Evolutionary conservation across 2,888 invertebrate species (phyloP), one percentile per base, ranked within the genome.

Genomic region (Hipparchia semele): DNA sequence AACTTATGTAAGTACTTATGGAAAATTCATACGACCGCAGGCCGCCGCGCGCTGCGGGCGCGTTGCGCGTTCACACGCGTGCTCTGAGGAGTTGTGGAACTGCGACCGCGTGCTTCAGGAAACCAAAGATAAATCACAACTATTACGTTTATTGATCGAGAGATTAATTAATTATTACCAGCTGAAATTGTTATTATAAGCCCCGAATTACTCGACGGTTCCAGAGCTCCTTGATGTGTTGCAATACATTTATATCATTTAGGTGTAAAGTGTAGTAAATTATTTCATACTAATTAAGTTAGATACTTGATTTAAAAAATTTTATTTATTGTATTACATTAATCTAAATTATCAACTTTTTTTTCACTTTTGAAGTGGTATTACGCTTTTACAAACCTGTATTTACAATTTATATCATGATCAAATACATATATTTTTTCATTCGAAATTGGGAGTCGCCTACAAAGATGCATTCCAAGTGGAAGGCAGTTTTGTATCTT

Each of bases 181-280:
- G 80, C 85, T 84, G 84, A 90, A 90, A 87, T 85, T 69, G 13
- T 64, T 83, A 84, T 81, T 84, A 80, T 86, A 86, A 85, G 84
- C 83, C 83, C 88, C 83, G 82, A 84, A 88, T 91, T 88, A 88
- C 87, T 86, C 80, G 87, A 90, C 89, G 88, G 92, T 92, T 92
- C 93, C 92, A 92, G 89, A 92, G 89, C 93, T 92, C 93, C 92
- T 92, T 89, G 82, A 86, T 86, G 86, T 90, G 90, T 93, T 93
- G 93, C 93, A 92, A 93, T 94, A 92, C 90, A 90, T 90, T 89
- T 87, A 84, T 92, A 88, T 91, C 87, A 84, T 90, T 88, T 92
- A 92, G 91, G 86, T 91, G 90, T 93, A 92, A 92, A 89, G 86
- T 87, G 81, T 93, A 94, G 92, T 93, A 92, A 94, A 92, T 94